Evolutionary conservation across 2,888 invertebrate genomes (phyloP).

Genomic region (Pycnomerus fuliginosus): DNA sequence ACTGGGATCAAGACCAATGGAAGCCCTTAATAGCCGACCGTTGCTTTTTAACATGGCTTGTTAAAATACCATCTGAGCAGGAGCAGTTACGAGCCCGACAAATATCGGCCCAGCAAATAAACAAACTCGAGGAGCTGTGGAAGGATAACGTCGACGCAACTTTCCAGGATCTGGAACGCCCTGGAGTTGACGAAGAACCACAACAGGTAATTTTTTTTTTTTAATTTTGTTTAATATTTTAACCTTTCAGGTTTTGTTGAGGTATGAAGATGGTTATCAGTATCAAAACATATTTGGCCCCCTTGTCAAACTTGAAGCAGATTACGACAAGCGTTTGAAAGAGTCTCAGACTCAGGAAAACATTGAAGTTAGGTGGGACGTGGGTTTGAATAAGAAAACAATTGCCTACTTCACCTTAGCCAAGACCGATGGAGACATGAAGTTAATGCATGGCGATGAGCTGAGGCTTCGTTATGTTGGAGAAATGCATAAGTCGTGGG

Average conservation of each 20-base stretch:
- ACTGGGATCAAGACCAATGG: slow-evolving; percentile 93
- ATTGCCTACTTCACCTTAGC: slow-evolving; percentile 97
- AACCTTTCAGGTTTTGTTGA: slow-evolving; percentile 48
- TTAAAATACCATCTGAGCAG: slow-evolving; percentile 95
- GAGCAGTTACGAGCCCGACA: slow-evolving; percentile 95
- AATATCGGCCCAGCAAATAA: slow-evolving; percentile 96
- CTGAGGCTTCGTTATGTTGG: slow-evolving; percentile 89
- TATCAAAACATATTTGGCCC: slow-evolving; percentile 99
- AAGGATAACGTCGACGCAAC: slow-evolving; percentile 98
- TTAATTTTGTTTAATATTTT: not conserved
- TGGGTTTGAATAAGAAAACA: slow-evolving; percentile 96
- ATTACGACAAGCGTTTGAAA: slow-evolving; percentile 96
- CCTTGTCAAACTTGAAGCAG: slow-evolving; percentile 94
- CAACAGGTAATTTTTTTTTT: slow-evolving; percentile 68
- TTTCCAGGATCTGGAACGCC: slow-evolving; percentile 96
- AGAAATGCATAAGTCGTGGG: slow-evolving; percentile 93
- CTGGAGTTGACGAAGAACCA: slow-evolving; percentile 97
- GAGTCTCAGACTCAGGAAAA: slow-evolving; percentile 98
- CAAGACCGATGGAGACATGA: slow-evolving; percentile 98
- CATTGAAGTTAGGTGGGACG: slow-evolving; percentile 98
- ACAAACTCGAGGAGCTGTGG: slow-evolving; percentile 98
- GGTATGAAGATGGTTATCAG: slow-evolving; percentile 99
- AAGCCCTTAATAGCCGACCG: slow-evolving; percentile 96
- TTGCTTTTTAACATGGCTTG: slow-evolving; percentile 94
- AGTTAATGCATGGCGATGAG: slow-evolving; percentile 99